Evolutionary conservation across 2,797 vertebrate species (phyloP).

Genomic region (Avahi laniger): DNA sequence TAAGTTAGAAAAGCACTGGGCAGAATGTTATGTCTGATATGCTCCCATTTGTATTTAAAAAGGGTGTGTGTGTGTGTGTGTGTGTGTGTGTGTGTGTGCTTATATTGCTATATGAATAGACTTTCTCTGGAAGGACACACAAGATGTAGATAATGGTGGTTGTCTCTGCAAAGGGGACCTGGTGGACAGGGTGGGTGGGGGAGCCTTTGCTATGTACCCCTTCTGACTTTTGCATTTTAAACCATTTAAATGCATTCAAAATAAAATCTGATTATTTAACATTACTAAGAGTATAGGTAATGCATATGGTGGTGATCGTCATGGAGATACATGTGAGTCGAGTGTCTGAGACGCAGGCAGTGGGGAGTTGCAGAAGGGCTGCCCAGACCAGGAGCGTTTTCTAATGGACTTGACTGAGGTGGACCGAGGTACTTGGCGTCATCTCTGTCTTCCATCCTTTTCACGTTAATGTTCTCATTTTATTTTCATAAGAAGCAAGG

Average conservation of each 20-base stretch:
- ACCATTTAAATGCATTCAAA: not conserved
- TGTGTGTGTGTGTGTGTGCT: not conserved
- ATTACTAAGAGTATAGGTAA: not conserved
- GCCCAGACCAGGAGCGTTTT: not conserved
- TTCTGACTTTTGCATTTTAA: not conserved
- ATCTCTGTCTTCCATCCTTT: not conserved
- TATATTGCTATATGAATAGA: not conserved
- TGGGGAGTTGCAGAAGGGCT: too few relatives aligned
- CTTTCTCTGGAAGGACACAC: not conserved
- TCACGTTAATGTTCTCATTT: not conserved
- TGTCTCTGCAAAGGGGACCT: not conserved
- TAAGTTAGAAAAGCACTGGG: not conserved
- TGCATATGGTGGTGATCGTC: not conserved
- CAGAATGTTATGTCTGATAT: not conserved
- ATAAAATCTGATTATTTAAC: not conserved
- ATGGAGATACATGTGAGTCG: rapidly evolving
- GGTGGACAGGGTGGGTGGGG: not conserved
- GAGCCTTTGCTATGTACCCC: not conserved
- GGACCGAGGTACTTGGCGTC: not conserved
- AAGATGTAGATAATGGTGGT: not conserved
- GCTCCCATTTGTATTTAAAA: not conserved
- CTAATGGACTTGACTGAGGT: not conserved
- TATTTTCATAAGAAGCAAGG: not conserved
- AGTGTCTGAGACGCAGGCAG: not conserved
- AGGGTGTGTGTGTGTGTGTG: not conserved